Conservation (phyloP, 1,140 invertebrate species). For the Drosophila setifemur region DNA sequence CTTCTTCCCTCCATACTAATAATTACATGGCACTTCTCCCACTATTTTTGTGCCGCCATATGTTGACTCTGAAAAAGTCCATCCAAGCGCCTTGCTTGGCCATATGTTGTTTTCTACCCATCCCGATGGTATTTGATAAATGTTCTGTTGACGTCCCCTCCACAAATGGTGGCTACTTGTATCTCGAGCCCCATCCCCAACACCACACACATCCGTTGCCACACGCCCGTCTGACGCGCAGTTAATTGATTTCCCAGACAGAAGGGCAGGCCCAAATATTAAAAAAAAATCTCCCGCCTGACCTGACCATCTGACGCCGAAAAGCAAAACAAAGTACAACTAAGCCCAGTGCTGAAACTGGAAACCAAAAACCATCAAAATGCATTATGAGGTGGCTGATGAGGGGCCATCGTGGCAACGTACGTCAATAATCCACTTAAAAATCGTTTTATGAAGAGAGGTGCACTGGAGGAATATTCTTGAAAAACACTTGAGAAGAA, state of each 20-base stretch:
- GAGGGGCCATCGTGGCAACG: conserved; percentile 30
- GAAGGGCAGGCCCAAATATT: background rate
- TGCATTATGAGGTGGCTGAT: conserved; percentile 16
- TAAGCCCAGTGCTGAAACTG: conserved; percentile 15
- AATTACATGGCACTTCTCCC: background rate
- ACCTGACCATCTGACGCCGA: background rate
- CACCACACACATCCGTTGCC: conserved; percentile 46
- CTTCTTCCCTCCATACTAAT: too few relatives aligned
- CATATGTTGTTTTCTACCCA: conserved; percentile 49
- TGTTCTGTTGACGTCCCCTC: conserved; percentile 23
- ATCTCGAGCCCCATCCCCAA: background rate
- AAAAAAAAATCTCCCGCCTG: conserved; percentile 9
- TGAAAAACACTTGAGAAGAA: background rate
- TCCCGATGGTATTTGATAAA: conserved; percentile 67
- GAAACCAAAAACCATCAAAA: conserved; percentile 48
- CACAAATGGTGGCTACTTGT: background rate
- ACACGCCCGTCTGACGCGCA: conserved; percentile 57
- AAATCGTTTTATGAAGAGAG: conserved; percentile 30
- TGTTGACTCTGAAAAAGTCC: conserved; percentile 13
- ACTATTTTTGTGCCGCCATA: conserved; percentile 6
- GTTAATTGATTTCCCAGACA: conserved; percentile 74
- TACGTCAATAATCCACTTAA: conserved; percentile 69
- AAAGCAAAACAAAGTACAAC: conserved; percentile 5
- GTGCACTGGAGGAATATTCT: background rate
- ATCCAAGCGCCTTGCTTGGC: conserved; percentile 3